phyloP scores from a whole-genome alignment of 2,113 vertebrate genomes.

The human (Homo sapiens) region DNA sequence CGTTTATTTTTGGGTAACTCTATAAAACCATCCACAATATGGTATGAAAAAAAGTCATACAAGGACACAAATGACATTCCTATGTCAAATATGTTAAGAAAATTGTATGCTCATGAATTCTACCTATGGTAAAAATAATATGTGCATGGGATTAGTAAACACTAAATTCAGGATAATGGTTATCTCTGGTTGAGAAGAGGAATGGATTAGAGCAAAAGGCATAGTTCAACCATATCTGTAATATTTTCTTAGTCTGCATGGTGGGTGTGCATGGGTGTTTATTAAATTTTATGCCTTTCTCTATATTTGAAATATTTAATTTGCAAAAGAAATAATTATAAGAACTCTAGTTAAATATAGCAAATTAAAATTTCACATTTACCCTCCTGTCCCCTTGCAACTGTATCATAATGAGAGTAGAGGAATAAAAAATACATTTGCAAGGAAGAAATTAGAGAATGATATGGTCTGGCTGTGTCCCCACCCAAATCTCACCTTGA shows the following conservation, averaged over 20 bases:
- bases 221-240: neutral
- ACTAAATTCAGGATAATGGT: neutral
- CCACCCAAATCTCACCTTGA: too few species aligned
- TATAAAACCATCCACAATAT: neutral
- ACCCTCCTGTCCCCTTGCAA: neutral
- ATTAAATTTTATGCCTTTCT: neutral
- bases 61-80: neutral
- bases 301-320: conserved; percentile 3
- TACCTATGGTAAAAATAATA: neutral
- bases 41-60: neutral
- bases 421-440: neutral
- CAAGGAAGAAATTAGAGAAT: neutral
- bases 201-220: neutral
- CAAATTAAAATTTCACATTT: neutral
- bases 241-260: neutral
- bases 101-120: neutral
- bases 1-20: neutral
- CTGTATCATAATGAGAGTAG: neutral
- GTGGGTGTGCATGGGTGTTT: neutral
- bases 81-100: neutral
- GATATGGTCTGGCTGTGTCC: too few species aligned
- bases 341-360: neutral
- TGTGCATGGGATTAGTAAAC: neutral
- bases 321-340: neutral
- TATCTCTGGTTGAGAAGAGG: neutral